These are phyloP conservation scores for Odocoileus hemionus DNA, from an alignment of 2,113 vertebrate genomes.

Conservation along the genomic window DNA sequence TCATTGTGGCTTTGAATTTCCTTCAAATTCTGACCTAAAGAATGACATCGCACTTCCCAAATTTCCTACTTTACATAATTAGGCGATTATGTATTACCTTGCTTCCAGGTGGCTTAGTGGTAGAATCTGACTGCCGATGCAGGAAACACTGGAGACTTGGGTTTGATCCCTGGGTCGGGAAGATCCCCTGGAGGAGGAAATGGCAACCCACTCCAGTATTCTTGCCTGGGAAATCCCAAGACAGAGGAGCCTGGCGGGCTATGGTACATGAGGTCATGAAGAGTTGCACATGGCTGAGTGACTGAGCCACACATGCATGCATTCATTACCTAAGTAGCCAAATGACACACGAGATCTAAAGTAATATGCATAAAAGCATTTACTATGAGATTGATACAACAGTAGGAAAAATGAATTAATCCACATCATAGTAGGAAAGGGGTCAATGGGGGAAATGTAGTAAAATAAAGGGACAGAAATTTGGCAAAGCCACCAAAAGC, in stretches of 20 bases:
- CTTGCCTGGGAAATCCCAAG: not conserved
- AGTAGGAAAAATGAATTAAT: slow-evolving; percentile 37
- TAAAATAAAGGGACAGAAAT: slow-evolving; percentile 63
- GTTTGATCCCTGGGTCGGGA: fast-evolving
- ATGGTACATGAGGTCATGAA: not conserved
- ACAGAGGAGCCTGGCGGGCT: not conserved
- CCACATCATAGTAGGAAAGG: not conserved
- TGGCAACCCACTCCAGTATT: not conserved
- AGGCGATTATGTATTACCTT: not conserved
- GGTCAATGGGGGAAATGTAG: slow-evolving; percentile 14
- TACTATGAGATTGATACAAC: not conserved
- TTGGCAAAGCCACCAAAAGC: slow-evolving; percentile 49
- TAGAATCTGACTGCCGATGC: not conserved
- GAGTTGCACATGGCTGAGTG: not conserved
- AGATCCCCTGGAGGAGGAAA: not conserved
- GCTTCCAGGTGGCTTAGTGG: not conserved
- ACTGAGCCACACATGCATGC: not conserved
- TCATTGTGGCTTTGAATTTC: not conserved
- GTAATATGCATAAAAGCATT: slow-evolving; percentile 34
- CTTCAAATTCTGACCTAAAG: slow-evolving; percentile 23
- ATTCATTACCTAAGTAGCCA: slow-evolving; percentile 19
- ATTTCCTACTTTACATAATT: slow-evolving; percentile 20
- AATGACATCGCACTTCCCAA: not conserved
- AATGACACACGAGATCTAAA: slow-evolving; percentile 24
- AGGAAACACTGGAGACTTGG: not conserved